phyloP scores from a whole-genome alignment of 2,797 vertebrate species.

The Carapus acus region DNA sequence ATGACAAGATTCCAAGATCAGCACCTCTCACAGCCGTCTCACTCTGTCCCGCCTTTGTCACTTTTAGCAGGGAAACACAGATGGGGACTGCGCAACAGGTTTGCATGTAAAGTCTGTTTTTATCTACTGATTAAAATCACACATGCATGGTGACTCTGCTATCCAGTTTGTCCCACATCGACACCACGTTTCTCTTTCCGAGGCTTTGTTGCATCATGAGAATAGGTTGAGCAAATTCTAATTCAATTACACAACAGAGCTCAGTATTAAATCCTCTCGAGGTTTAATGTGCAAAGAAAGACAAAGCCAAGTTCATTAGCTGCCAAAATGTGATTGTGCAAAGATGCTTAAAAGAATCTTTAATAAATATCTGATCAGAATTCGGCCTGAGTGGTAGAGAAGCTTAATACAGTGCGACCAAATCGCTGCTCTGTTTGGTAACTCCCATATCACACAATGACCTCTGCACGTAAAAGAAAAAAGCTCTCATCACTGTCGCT shows the following conservation, averaged over 20 bases:
- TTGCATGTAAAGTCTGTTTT: too few relatives aligned
- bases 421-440: slow-evolving; percentile 5
- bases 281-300: slow-evolving; percentile 29
- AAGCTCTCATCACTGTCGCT: too few relatives aligned
- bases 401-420: slow-evolving; percentile 3
- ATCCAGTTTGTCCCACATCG: too few relatives aligned
- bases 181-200: too few relatives aligned
- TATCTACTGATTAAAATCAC: too few relatives aligned
- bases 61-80: too few relatives aligned
- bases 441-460: slow-evolving; percentile 11
- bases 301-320: slow-evolving; percentile 26
- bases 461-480: too few relatives aligned
- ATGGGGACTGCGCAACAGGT: too few relatives aligned
- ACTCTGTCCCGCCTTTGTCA: not conserved
- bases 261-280: slow-evolving; percentile 37
- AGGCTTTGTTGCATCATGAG: slow-evolving; percentile 38
- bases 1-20: too few relatives aligned
- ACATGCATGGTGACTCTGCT: too few relatives aligned
- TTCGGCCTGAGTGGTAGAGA: slow-evolving; percentile 14
- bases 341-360: slow-evolving; percentile 12
- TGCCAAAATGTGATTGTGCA: slow-evolving; percentile 15
- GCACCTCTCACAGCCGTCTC: too few relatives aligned
- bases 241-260: slow-evolving; percentile 41
- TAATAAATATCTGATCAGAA: slow-evolving; percentile 8
- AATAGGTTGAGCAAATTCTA: slow-evolving; percentile 26